phyloP scores from a whole-genome alignment of 2,797 vertebrate genomes.

The Pitangus sulphuratus region DNA sequence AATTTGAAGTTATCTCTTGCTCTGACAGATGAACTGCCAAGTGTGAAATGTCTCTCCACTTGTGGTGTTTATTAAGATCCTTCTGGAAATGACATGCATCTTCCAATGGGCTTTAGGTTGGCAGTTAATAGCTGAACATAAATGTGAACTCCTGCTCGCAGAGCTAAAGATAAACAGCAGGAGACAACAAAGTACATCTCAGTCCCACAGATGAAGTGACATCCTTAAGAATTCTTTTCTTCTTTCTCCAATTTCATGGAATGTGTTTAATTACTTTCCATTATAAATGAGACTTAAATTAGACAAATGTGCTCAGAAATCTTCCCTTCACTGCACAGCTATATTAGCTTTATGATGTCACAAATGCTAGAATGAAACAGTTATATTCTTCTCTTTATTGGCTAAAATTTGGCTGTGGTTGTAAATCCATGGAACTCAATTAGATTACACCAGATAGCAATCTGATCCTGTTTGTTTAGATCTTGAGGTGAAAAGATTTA shows the following conservation, averaged over 20 bases:
- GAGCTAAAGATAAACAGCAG: constrained; percentile 58
- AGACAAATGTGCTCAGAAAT: constrained; percentile 44
- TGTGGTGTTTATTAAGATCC: constrained; percentile 49
- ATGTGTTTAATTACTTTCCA: constrained; percentile 46
- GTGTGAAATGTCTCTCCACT: constrained; percentile 52
- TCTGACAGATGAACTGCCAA: constrained; percentile 52
- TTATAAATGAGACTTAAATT: constrained; percentile 55
- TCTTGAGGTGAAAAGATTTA: constrained; percentile 44
- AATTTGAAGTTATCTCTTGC: constrained; percentile 48
- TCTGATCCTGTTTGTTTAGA: constrained; percentile 36
- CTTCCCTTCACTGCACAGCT: constrained; percentile 19
- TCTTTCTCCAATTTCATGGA: constrained; percentile 34
- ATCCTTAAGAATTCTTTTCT: constrained; percentile 26
- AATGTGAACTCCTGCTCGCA: constrained; percentile 57
- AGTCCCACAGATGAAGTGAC: background rate
- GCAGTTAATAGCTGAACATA: constrained; percentile 39
- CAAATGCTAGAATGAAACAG: constrained; percentile 49
- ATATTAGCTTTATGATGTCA: constrained; percentile 53
- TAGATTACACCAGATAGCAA: constrained; percentile 40
- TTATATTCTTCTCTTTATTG: constrained; percentile 38
- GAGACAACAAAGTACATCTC: constrained; percentile 42
- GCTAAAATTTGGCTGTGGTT: constrained; percentile 17
- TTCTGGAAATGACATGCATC: constrained; percentile 57
- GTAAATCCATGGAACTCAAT: constrained; percentile 45
- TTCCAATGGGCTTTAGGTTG: constrained; percentile 32